A percentile compares a stretch with the other conserved stretches of the same genome.
Evolutionary conservation across 2,797 vertebrate genomes (phyloP).

Genomic region (Dallia pectoralis): DNA sequence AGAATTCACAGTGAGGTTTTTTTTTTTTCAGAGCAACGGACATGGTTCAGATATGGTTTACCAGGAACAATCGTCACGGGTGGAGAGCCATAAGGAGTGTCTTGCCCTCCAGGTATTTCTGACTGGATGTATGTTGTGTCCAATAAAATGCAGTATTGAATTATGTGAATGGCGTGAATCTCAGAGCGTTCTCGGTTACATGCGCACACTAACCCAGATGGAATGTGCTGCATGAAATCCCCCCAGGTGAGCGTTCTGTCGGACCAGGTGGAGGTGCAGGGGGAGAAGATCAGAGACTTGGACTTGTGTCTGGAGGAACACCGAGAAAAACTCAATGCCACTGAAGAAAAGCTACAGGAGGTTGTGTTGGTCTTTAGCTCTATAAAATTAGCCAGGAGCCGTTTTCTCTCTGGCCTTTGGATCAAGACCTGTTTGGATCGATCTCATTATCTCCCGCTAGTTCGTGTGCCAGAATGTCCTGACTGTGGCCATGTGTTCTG

Average conservation of each 20-base stretch:
- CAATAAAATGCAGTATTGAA: neutral
- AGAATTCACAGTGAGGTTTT: conserved; percentile 12
- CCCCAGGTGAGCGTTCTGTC: conserved; percentile 92
- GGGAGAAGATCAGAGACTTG: conserved; percentile 95
- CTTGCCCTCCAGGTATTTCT: conserved; percentile 89
- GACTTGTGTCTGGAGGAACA: conserved; percentile 93
- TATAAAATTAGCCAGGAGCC: neutral
- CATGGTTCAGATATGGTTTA: conserved; percentile 80
- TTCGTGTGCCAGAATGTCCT: neutral
- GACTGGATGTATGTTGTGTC: conserved; percentile 1
- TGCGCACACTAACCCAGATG: neutral
- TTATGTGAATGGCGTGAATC: neutral
- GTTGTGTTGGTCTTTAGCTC: conserved; percentile 58
- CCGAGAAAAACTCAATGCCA: conserved; percentile 88
- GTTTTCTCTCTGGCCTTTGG: neutral
- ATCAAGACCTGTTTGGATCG: neutral
- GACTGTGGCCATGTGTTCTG: neutral
- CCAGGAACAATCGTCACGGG: conserved; percentile 87
- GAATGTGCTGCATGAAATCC: neutral
- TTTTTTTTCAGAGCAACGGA: conserved; percentile 82
- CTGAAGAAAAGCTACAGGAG: conserved; percentile 94
- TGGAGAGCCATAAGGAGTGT: conserved; percentile 98
- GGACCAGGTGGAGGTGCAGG: conserved; percentile 97
- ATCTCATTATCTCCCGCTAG: neutral
- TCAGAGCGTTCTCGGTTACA: neutral